Evolutionary conservation across 2,888 invertebrate species (phyloP), one percentile per base, ranked within the genome.

Genomic region (Drosophila testacea): DNA sequence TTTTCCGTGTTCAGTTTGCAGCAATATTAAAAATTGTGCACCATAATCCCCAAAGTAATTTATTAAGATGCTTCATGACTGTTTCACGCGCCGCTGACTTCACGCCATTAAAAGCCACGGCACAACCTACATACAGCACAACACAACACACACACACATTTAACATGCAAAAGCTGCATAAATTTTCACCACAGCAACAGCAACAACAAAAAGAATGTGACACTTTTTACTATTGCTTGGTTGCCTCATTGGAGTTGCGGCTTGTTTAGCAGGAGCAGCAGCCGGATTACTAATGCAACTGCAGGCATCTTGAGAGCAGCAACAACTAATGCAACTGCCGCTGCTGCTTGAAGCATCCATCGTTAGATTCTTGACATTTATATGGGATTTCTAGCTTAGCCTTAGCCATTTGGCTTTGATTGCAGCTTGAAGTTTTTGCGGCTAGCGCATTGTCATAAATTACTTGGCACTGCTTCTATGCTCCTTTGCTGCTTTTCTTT

Each of bases 11-110:
- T 69, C 78, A 59, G 77, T 77, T 70, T 67, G 83, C 74, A 66
- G 81, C 83, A 83, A 86, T 87, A 87, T 87, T 89, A 89, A 87
- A 84, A 90, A 89, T 83, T 88, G 85, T 88, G 74, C 88, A 81
- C 86, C 84, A 81, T 91, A 84, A 88, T 91, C 91, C 91, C 92
- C 89, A 82, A 86, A 91, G 91, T 91, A 92, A 92, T 92, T 92
- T 90, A 90, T 92, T 91, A 92, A 92, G 91, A 91, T 91, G 91
- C 88, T 89, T 90, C 87, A 88, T 88, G 90, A 90, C 79, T 88
- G 90, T 89, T 91, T 90, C 82, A 85, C 91, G 88, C 91, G 89
- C 85, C 90, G 91, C 76, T 91, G 89, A 89, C 82, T 91, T 90
- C 84, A 88, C 91, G 88, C 91, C 90, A 89, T 90, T 89, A 90